Evolutionary conservation across 2,888 invertebrate genomes (phyloP).

Genomic region (Penaeus monodon): DNA sequence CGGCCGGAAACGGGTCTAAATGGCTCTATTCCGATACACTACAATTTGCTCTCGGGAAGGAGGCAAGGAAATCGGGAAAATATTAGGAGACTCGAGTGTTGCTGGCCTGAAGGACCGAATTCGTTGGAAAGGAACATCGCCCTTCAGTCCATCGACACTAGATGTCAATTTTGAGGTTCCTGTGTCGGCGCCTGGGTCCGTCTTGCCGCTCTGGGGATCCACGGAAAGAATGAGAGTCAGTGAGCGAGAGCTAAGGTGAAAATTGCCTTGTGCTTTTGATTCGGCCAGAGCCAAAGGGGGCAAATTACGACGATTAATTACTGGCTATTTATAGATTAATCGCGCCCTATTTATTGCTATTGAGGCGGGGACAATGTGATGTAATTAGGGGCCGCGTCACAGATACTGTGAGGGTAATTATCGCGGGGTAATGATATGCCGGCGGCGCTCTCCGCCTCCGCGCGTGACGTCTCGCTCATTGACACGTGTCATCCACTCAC

Average conservation of each 20-base stretch:
- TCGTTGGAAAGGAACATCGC: neutral
- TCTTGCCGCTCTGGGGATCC: slow-evolving; percentile 20
- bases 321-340: slow-evolving; percentile 60
- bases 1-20: slow-evolving; percentile 45
- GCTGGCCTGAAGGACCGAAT: slow-evolving; percentile 10
- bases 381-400: slow-evolving; percentile 38
- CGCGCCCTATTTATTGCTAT: slow-evolving; percentile 53
- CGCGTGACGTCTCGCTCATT: too few species aligned
- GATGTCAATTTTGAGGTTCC: neutral
- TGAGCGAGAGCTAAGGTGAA: slow-evolving; percentile 52
- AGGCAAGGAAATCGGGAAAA: slow-evolving; percentile 47
- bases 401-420: slow-evolving; percentile 24
- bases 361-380: slow-evolving; percentile 49
- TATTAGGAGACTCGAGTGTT: slow-evolving; percentile 33
- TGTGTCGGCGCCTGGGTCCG: slow-evolving; percentile 6
- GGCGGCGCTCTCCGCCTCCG: too few species aligned
- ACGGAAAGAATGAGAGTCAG: slow-evolving; percentile 42
- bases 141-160: neutral
- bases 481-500: too few species aligned
- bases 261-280: slow-evolving; percentile 42
- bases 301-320: slow-evolving; percentile 49
- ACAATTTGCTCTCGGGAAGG: slow-evolving; percentile 47
- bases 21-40: slow-evolving; percentile 56
- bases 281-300: neutral
- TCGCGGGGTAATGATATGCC: neutral